A percentile compares a stretch with the other conserved stretches of the same genome.
Conservation (phyloP, 1,140 invertebrate species). For the Nasonia giraulti region DNA sequence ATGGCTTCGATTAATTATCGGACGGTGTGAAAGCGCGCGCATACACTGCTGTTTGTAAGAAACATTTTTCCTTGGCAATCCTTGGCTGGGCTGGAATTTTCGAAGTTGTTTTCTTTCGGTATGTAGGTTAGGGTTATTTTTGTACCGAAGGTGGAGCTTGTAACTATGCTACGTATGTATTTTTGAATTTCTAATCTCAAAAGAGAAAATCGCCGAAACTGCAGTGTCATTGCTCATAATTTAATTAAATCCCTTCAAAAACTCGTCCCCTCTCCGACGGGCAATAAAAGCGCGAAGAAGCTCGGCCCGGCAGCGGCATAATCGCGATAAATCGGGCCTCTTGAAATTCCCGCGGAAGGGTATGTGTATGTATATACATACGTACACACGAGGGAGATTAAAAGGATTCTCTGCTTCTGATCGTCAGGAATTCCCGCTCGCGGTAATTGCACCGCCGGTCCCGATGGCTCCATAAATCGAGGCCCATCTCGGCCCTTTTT, state of each 20-base stretch:
- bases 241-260: background rate
- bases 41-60: background rate
- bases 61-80: background rate
- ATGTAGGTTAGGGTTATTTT: background rate
- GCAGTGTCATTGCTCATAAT: background rate
- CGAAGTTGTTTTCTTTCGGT: background rate
- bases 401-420: background rate
- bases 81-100: background rate
- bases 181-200: too few species aligned
- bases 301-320: background rate
- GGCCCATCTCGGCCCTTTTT: background rate
- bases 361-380: background rate
- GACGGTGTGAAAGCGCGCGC: background rate
- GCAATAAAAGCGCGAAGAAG: background rate
- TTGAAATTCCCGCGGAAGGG: background rate
- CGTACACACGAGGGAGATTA: background rate
- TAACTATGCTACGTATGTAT: background rate
- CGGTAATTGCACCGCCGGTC: background rate
- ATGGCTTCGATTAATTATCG: background rate
- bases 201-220: background rate
- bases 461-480: background rate
- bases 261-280: background rate
- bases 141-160: too few species aligned
- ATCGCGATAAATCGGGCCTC: slow-evolving; percentile 6
- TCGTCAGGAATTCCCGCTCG: background rate